Percentiles rank a stretch among this genome's conserved stretches.
phyloP scores from a whole-genome alignment of 2,113 vertebrate species.

The Pongo abelii region DNA sequence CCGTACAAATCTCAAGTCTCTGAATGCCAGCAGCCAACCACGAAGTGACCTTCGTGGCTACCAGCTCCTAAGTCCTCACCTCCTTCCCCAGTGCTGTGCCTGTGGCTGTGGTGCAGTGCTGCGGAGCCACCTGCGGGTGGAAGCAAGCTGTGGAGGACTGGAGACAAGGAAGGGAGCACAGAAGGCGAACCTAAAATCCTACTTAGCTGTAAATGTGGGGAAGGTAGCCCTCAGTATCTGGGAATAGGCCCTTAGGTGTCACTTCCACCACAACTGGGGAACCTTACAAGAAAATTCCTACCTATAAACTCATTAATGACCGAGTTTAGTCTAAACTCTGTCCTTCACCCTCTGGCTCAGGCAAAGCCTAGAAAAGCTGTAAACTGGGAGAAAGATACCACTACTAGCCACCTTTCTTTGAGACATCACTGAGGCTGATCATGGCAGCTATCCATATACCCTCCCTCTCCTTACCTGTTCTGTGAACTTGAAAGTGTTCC shows the following conservation, averaged over 20 bases:
- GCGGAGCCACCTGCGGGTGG: conserved; percentile 70
- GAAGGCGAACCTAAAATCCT: neutral
- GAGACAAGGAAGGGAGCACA: neutral
- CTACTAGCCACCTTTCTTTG: neutral
- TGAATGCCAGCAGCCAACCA: neutral
- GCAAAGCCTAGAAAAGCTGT: neutral
- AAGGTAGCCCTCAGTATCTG: neutral
- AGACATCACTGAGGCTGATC: neutral
- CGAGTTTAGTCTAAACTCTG: conserved; percentile 38
- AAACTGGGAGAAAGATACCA: neutral
- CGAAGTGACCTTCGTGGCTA: conserved; percentile 58
- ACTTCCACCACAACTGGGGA: neutral
- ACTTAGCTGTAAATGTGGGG: neutral
- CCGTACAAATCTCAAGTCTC: conserved; percentile 31
- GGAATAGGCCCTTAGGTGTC: neutral
- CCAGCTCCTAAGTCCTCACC: neutral
- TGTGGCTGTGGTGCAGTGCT: conserved; percentile 69
- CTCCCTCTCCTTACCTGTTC: neutral
- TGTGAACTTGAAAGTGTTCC: neutral
- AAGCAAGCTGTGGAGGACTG: neutral
- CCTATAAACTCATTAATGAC: neutral
- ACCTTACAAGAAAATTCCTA: conserved; percentile 39
- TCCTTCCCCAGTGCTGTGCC: conserved; percentile 9
- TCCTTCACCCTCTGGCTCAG: neutral
- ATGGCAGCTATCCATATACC: neutral